Percentiles rank a stretch among this genome's conserved stretches.
phyloP scores from a whole-genome alignment of 2,888 invertebrate genomes.

The Rhamphomyia laevipes region DNA sequence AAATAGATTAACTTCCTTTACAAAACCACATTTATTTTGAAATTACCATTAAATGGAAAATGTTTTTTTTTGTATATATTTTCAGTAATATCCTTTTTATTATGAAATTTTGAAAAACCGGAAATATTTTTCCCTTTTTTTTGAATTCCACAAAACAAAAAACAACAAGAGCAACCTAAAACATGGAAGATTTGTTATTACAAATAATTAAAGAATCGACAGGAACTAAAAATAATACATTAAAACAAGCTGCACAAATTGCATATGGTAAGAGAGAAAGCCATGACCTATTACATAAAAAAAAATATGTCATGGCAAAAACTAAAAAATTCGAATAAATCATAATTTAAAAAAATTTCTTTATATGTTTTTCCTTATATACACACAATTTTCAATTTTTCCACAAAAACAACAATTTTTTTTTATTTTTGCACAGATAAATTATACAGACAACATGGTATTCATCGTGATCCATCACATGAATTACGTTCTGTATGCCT shows the following conservation, averaged over 20 bases:
- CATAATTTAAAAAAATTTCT: conserved; percentile 21
- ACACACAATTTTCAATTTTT: not conserved
- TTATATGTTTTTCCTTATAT: conserved; percentile 14
- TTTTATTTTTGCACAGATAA: conserved; percentile 49
- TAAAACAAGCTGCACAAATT: conserved; percentile 76
- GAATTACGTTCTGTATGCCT: conserved; percentile 77
- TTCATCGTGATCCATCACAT: conserved; percentile 65
- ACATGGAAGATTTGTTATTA: conserved; percentile 78
- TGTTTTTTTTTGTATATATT: no score
- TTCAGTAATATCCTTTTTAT: no score
- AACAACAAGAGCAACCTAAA: not conserved
- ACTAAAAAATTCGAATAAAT: conserved; percentile 1
- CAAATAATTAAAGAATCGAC: conserved; percentile 76
- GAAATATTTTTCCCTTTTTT: conserved; percentile 10
- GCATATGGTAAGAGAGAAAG: conserved; percentile 58
- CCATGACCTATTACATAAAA: conserved; percentile 6
- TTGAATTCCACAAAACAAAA: conserved; percentile 1
- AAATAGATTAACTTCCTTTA: no score
- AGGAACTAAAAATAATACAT: conserved; percentile 55
- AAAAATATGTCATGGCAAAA: no score
- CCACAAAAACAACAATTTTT: no score
- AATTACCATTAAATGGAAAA: no score
- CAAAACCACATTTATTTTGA: no score
- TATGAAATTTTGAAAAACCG: not conserved
- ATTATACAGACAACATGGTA: conserved; percentile 67